These are phyloP conservation scores for Coenonympha glycerion DNA, from an alignment of 2,888 invertebrate genomes.

Conservation along the genomic window DNA sequence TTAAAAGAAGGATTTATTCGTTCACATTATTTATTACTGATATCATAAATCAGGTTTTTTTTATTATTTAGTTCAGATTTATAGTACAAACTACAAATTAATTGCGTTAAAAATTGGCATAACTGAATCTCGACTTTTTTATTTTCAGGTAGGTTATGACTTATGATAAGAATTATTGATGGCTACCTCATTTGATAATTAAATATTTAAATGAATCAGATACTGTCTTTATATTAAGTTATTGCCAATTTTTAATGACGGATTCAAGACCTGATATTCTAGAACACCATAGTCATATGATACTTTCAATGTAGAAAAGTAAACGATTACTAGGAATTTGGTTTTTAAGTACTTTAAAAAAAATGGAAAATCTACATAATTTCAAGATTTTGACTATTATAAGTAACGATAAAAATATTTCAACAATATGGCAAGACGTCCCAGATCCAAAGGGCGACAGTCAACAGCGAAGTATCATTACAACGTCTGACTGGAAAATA, in stretches of 20 bases:
- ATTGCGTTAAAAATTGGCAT: neutral
- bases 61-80: neutral
- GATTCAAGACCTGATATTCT: neutral
- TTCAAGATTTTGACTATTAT: no score
- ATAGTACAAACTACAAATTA: neutral
- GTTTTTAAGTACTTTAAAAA: no score
- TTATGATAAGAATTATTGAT: neutral
- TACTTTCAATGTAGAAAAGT: neutral
- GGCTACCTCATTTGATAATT: neutral
- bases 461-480: constrained; percentile 32
- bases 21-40: neutral
- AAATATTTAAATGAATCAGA: neutral
- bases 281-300: neutral
- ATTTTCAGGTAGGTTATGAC: neutral
- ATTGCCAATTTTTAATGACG: neutral
- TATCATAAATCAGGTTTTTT: no score
- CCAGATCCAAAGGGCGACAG: no score
- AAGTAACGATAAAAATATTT: neutral
- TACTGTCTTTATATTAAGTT: neutral
- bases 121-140: neutral
- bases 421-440: constrained; percentile 21
- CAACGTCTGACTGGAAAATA: constrained; percentile 76
- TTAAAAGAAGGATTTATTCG: neutral
- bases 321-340: no score
- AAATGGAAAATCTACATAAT: no score